Base-by-base conservation (phyloP, 1,140 invertebrate genomes). In the Liolophura sinensis region DNA sequence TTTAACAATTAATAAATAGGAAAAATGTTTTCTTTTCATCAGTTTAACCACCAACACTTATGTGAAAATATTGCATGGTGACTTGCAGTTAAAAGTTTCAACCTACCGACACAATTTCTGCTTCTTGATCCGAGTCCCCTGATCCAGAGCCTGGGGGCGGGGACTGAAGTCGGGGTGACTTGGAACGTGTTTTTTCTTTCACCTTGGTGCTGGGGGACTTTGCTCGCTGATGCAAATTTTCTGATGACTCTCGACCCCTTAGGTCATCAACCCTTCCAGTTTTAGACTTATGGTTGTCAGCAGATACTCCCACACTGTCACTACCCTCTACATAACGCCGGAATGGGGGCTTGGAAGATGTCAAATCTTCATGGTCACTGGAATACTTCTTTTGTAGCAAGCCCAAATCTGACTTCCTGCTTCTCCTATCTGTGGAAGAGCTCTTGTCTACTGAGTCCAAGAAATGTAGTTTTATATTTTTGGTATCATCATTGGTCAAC, bases 171-270 rank as follows among this genome's bases (percentile, higher is more conserved):
- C 69, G 69, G 20, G 71, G 77, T 54, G 70, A 69, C 60, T 79
- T 79, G n/a, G 76, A 66, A 15, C 78, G 66, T 47, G 81, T 70
- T 46, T 76, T 78, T 22, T 81, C 79, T 62, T 78, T 79, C 5
- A 82, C 65, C 58, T 76, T 76, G 20, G 78, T 78, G 73, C 81
- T 82, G 11, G 81, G 81, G 18, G 80, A 79, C 66, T 79, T 82
- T 12, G 74, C 79, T 48, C 74, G 52, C 18, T 72, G 64, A 65
- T 58, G 20, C 20, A 65, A 15, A 24, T 27, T 58, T 14, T 27
- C 15, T 56, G 20, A 25, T 3, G 25, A 59, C 63, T 46, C 14
- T 18, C 59, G 27, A 14, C 52, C 31, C 18, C 54, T 59, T 31
- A 48, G 25, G 49, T 63, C 54, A 31, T 24, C 25, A 5, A n/a